Base-by-base conservation (phyloP, 2,113 vertebrate species). In the Grus americana region DNA sequence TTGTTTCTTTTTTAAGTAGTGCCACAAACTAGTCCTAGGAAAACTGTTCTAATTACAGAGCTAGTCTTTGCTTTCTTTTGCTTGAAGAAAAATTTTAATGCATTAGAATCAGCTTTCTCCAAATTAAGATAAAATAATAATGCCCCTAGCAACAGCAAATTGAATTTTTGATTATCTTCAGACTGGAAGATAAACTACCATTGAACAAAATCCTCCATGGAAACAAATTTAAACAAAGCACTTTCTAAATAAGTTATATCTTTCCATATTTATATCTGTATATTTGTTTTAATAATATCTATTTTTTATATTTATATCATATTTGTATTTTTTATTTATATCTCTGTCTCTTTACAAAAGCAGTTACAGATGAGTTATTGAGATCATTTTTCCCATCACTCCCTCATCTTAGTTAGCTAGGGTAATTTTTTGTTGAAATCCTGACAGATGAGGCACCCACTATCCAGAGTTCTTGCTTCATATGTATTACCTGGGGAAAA, bases 61-160 rank as follows among this genome's bases (percentile, higher is more conserved):
- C 7, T 58, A 90, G 38, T 18, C 24, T 73, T 44, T 65, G 27
- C 9, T 86, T 93, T 91, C 8, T 11, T 9, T 82, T 49, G 7
- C 40, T 78, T 72, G 57, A 84, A 95, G 62, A 92, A 83, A 90
- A 86, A 13, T 92, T 92, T 55, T 82, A 73, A 82, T 73, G 10
- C 34, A 76, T 62, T 91, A 66, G 61, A 92, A 83, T 79, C 4
- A 87, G 23, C n/a, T 89, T 93, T 75, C 49, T 85, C 23, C 66
- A 93, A 95, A 94, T 95, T 94, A 94, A 93, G 76, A 92, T 76
- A 91, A 93, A 96, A 91, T 62, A 79, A 92, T 87, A 89, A 93
- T 73, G 54, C 10, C n/a, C 30, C 67, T 44, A 75, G 80, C 34
- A 91, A 70, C 13, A 90, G 18, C 0, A 4, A 92, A 95, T 91